Percentiles rank a stretch among this genome's conserved stretches.
Conservation (phyloP, 2,113 vertebrate genomes). For the Pionites leucogaster region DNA sequence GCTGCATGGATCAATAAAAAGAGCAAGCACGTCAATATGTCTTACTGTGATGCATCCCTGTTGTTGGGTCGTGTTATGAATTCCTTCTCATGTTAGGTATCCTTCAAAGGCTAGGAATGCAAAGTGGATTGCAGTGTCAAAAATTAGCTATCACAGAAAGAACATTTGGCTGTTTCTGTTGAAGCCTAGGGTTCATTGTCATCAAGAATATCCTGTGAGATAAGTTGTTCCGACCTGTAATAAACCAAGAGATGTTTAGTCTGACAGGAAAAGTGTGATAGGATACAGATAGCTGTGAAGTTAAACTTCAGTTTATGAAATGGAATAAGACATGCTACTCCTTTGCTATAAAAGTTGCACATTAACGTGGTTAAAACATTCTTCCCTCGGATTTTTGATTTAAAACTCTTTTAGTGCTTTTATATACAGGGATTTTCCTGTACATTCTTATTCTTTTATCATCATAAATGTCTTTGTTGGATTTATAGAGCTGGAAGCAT, state of each 20-base stretch:
- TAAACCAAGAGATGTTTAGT: conserved; percentile 7
- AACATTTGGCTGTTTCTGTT: not conserved
- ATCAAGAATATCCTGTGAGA: not conserved
- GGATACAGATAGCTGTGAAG: conserved; percentile 12
- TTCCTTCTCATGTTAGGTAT: not conserved
- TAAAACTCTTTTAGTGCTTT: conserved; percentile 39
- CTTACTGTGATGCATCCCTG: not conserved
- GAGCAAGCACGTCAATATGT: conserved; percentile 10
- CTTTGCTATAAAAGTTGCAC: not conserved
- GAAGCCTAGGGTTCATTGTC: not conserved
- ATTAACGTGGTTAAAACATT: not conserved
- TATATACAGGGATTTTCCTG: conserved; percentile 7
- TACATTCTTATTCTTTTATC: conserved; percentile 39
- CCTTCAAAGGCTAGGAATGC: not conserved
- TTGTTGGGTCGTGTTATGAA: not conserved
- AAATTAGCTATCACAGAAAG: not conserved
- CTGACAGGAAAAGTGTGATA: not conserved
- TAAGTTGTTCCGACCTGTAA: not conserved
- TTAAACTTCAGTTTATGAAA: not conserved
- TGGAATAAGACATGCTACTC: not conserved
- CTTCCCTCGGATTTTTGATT: not conserved
- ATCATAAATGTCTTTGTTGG: conserved; percentile 21
- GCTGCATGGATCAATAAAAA: conserved; percentile 8
- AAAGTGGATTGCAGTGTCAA: not conserved
- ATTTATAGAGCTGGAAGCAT: conserved; percentile 15